Conservation (phyloP, 2,888 invertebrate species). For the Hyppa rectilinea region DNA sequence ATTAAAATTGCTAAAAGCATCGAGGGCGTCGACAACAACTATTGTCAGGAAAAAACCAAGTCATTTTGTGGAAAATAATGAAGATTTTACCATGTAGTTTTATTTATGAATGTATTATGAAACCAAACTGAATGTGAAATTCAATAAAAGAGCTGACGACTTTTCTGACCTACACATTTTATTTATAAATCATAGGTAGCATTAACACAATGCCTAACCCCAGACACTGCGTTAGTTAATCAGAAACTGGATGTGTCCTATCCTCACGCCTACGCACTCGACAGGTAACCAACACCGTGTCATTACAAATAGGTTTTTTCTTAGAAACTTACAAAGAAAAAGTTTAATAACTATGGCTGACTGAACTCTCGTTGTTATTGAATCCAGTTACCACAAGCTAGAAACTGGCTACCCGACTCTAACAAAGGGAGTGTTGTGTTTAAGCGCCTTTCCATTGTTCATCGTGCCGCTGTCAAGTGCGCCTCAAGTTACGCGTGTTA, state of each 20-base stretch:
- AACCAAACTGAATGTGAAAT: constrained; percentile 5
- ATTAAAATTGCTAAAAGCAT: constrained; percentile 57
- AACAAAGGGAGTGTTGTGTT: constrained; percentile 59
- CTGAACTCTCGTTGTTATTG: constrained; percentile 48
- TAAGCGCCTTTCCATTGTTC: constrained; percentile 57
- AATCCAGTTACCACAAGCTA: constrained; percentile 50
- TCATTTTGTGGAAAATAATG: constrained; percentile 63
- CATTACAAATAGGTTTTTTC: constrained; percentile 22
- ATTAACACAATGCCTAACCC: not conserved
- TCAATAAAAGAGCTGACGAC: constrained; percentile 2
- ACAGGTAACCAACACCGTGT: constrained; percentile 5
- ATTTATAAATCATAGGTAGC: not conserved
- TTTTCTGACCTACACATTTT: not conserved
- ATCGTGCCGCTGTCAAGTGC: constrained; percentile 45
- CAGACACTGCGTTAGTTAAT: not conserved
- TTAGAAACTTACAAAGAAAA: constrained; percentile 32
- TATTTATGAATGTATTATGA: constrained; percentile 38
- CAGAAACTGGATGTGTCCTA: constrained; percentile 20
- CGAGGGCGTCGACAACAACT: constrained; percentile 49
- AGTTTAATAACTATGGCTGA: constrained; percentile 25
- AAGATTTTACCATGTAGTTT: constrained; percentile 50
- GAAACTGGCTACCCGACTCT: constrained; percentile 38
- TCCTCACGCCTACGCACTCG: not conserved
- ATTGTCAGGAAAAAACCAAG: constrained; percentile 68
- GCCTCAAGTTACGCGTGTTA: constrained; percentile 48